phyloP scores from a whole-genome alignment of 1,140 invertebrate genomes.

The Drosophila lacertosa region DNA sequence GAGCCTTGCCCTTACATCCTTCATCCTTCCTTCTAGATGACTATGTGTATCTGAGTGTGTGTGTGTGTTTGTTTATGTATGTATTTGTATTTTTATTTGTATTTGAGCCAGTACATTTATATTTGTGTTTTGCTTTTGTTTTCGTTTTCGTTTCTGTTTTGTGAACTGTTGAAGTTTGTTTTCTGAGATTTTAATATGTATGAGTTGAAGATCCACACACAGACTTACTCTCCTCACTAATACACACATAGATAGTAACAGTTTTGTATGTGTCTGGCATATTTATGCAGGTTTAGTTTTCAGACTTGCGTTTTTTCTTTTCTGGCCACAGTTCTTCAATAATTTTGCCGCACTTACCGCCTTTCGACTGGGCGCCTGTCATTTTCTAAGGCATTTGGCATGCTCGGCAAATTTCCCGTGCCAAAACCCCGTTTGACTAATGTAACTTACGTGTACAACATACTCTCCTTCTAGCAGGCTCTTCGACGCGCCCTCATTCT shows the following conservation, averaged over 20 bases:
- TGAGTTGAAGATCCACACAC: constrained; percentile 70
- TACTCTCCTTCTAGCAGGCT: constrained; percentile 11
- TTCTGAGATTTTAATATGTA: constrained; percentile 81
- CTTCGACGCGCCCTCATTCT: constrained; percentile 7
- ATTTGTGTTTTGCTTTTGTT: constrained; percentile 41
- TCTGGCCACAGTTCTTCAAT: constrained; percentile 48
- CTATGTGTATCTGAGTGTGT: constrained; percentile 1
- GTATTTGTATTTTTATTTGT: constrained; percentile 5
- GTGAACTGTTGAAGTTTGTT: constrained; percentile 79
- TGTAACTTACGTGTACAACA: constrained; percentile 72
- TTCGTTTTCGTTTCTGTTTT: constrained; percentile 46
- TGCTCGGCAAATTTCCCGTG: constrained; percentile 64
- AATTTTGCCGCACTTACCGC: constrained; percentile 50
- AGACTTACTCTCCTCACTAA: constrained; percentile 13
- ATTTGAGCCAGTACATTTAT: constrained; percentile 44
- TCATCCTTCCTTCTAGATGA: background rate
- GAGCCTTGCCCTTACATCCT: constrained; percentile 36
- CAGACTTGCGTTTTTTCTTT: background rate
- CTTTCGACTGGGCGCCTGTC: background rate
- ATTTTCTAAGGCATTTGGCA: constrained; percentile 43
- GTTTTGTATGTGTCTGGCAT: constrained; percentile 61
- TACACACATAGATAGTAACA: constrained; percentile 57
- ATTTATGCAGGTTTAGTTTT: constrained; percentile 55
- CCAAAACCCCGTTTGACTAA: constrained; percentile 69
- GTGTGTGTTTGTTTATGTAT: constrained; percentile 10